Evolutionary conservation across 2,797 vertebrate genomes (phyloP), one percentile per base, ranked within the genome.

Genomic region (Mormyrops attenuatus): DNA sequence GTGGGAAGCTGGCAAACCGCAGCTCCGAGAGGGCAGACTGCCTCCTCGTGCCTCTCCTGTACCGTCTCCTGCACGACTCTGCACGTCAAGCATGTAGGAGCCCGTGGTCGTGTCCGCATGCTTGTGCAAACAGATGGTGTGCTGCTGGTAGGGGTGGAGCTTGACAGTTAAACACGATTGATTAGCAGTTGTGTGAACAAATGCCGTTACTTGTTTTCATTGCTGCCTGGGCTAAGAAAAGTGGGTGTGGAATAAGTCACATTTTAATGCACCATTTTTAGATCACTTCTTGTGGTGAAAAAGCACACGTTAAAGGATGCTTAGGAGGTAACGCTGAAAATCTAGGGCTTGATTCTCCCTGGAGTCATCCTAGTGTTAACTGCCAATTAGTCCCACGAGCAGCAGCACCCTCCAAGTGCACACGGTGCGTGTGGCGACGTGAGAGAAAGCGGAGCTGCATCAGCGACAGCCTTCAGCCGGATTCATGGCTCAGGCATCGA

Each of bases 121-220:
- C 38, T 50, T 85, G 20, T 85, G 82, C 47, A 50, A 85, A 85
- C 82, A 85, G 82, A 85, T 85, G 82, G 82, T n/a, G 82, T 8
- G 7, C n/a, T 50, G 34, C 73, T 80, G 38, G 44, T 85, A 47
- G 11, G 82, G 82, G 82, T 4, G 82, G 82, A 20, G 82, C 82
- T 50, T 50, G 82, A 49, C 47, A 3, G 82, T 50, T 26, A 44
- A 69, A 69, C 15, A 20, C 73, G 38, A 80, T 80, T 80, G 73
- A 80, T 80, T 80, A 80, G 38, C 73, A 80, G 73, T 80, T 44
- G 73, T 44, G 17, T 80, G 17, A 80, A 20, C 73, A 44, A 80
- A 80, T 44, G 66, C 30, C 66, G 13, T 38, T 30, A 15, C 38
- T 80, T 1, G 38, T 44, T 44, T 44, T 44, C 38, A n/a, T 9